Percentiles rank a stretch among this genome's conserved stretches.
Evolutionary conservation across 2,888 invertebrate species (phyloP).

Genomic region (Rotaria magnacalcarata): DNA sequence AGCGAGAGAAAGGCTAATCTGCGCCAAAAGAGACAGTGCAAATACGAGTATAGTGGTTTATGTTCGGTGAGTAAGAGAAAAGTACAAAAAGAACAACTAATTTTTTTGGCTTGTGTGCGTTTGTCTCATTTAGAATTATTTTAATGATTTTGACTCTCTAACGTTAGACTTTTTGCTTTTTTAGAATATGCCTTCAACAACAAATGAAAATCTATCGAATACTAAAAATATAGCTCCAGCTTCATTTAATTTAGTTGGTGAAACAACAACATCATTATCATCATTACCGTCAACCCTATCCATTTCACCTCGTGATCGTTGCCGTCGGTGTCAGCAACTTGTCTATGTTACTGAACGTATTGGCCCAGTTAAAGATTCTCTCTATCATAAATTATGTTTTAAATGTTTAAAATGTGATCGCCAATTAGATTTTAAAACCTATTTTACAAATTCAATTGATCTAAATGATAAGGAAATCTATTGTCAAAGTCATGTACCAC

Average conservation of each 20-base stretch:
- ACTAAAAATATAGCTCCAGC: not conserved
- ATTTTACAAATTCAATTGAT: slow-evolving; percentile 55
- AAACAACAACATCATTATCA: not conserved
- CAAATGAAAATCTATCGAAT: not conserved
- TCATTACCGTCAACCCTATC: not conserved
- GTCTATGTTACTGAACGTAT: slow-evolving; percentile 55
- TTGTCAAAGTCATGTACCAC: slow-evolving; percentile 49
- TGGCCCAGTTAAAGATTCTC: slow-evolving; percentile 82
- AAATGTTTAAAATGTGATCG: slow-evolving; percentile 83
- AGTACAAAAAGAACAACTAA: not conserved
- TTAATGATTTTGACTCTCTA: not conserved
- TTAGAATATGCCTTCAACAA: not conserved
- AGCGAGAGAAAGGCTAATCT: not conserved
- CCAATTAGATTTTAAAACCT: slow-evolving; percentile 56
- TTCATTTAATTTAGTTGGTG: not conserved
- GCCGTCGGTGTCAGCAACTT: slow-evolving; percentile 40
- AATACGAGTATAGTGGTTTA: not conserved
- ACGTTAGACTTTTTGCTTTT: not conserved
- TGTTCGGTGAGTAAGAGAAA: not conserved
- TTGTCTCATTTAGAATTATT: not conserved
- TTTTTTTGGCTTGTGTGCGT: not conserved
- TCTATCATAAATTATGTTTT: slow-evolving; percentile 95
- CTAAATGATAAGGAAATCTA: slow-evolving; percentile 55
- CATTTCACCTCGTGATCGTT: slow-evolving; percentile 15
- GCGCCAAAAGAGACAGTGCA: not conserved